Percentiles rank a stretch among this genome's conserved stretches.
phyloP scores from a whole-genome alignment of 2,888 invertebrate species.

The Dorcus parallelipipedus region DNA sequence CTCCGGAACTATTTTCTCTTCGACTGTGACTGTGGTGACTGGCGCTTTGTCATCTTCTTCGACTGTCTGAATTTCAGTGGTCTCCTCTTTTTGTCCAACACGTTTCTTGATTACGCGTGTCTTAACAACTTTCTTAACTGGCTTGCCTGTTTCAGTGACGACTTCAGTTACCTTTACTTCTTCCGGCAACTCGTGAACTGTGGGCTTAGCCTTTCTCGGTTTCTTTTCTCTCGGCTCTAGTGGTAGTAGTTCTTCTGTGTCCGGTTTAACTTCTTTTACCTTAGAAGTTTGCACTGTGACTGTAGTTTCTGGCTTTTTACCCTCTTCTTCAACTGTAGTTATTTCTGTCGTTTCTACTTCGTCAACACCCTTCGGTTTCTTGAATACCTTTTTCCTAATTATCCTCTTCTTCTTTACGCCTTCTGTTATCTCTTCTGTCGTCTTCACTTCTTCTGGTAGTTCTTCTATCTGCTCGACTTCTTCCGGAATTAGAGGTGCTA shows the following conservation, averaged over 20 bases:
- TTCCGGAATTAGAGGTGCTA: conserved; percentile 31
- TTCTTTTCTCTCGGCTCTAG: conserved; percentile 21
- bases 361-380: conserved; percentile 37
- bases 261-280: conserved; percentile 17
- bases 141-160: conserved; percentile 25
- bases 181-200: conserved; percentile 29
- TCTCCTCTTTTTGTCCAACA: conserved; percentile 37
- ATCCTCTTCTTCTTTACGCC: conserved; percentile 19
- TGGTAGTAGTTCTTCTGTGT: background rate
- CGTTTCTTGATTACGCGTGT: conserved; percentile 37
- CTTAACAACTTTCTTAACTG: conserved; percentile 31
- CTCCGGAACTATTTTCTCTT: conserved; percentile 29
- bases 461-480: conserved; percentile 25
- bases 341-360: conserved; percentile 24
- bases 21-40: conserved; percentile 43
- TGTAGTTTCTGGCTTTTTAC: conserved; percentile 36
- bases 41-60: conserved; percentile 49
- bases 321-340: conserved; percentile 36
- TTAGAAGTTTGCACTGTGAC: conserved; percentile 24
- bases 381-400: conserved; percentile 46
- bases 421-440: conserved; percentile 23
- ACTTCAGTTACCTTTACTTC: conserved; percentile 36
- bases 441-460: conserved; percentile 33
- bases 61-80: conserved; percentile 49
- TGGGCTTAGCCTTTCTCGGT: conserved; percentile 13